A percentile compares a stretch with the other conserved stretches of the same genome.
These are phyloP conservation scores for Oopsacas minuta DNA, from an alignment of 37 sponge, comb jelly and placozoan genomes.

Conservation along the genomic window DNA sequence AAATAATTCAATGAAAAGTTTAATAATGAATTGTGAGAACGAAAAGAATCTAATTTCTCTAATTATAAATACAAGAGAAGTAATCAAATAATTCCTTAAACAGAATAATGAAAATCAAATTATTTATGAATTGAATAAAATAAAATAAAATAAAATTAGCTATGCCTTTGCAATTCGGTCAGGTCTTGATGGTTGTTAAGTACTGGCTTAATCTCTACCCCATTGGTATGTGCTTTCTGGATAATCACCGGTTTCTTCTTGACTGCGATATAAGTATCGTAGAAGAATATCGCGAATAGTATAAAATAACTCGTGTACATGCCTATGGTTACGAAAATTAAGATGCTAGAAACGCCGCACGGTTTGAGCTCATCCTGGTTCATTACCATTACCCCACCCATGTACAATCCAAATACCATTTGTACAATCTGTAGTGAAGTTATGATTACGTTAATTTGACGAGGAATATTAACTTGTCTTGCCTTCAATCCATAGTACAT, in stretches of 20 bases:
- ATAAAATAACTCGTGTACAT: conserved; percentile 64
- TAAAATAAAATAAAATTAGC: too few species aligned
- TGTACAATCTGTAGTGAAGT: conserved; percentile 68
- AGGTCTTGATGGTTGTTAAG: not conserved
- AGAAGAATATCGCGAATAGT: conserved; percentile 71
- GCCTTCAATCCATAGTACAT: conserved; percentile 80
- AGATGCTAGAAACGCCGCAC: conserved; percentile 31
- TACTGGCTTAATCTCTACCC: not conserved
- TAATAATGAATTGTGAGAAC: too few species aligned
- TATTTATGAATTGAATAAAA: too few species aligned
- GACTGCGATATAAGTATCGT: conserved; percentile 52
- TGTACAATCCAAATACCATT: conserved; percentile 41
- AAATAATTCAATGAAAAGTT: too few species aligned
- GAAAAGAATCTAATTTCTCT: too few species aligned
- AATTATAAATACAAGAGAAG: too few species aligned
- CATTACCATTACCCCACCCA: conserved; percentile 39
- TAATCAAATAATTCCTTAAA: too few species aligned
- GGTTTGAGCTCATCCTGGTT: conserved; percentile 22
- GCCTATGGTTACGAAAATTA: conserved; percentile 30
- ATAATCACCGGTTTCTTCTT: conserved; percentile 8
- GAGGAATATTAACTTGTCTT: conserved; percentile 49
- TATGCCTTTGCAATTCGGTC: too few species aligned
- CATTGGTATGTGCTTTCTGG: not conserved
- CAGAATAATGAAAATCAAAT: too few species aligned
- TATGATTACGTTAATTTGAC: conserved; percentile 39